Conservation (phyloP, 2,113 vertebrate species). For the Lagopus leucura region DNA sequence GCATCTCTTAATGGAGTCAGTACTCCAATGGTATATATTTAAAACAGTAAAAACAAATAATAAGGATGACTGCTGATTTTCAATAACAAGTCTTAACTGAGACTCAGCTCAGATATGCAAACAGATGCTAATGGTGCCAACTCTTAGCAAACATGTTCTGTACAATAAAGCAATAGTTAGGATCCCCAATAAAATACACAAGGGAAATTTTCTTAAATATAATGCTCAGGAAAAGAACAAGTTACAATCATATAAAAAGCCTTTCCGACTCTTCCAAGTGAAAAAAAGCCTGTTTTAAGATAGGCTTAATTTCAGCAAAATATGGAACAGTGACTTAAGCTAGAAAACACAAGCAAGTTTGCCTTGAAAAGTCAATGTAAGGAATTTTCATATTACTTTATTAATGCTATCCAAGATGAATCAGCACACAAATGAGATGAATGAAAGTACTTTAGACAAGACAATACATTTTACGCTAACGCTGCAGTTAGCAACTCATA, state of each 20-base stretch:
- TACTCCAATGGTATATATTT: background rate
- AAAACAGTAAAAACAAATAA: background rate
- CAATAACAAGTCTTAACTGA: background rate
- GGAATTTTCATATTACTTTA: conserved; percentile 42
- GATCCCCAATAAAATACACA: background rate
- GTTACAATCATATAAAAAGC: background rate
- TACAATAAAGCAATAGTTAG: background rate
- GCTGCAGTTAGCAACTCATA: conserved; percentile 2
- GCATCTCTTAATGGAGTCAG: background rate
- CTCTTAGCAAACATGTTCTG: background rate
- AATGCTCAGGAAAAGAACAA: background rate
- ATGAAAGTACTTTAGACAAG: conserved; percentile 3
- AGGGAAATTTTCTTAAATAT: background rate
- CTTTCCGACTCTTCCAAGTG: background rate
- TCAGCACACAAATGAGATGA: conserved; percentile 38
- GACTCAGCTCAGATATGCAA: background rate
- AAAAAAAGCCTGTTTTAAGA: background rate
- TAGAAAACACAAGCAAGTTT: conserved; percentile 21
- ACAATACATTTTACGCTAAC: conserved; percentile 11
- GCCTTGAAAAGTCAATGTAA: conserved; percentile 34
- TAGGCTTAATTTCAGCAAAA: background rate
- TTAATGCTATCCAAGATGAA: conserved; percentile 17
- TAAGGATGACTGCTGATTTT: background rate
- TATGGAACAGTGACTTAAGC: background rate
- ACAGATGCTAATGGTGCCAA: background rate